These are phyloP conservation scores for Ariopsis seemanni DNA, from an alignment of 2,113 vertebrate genomes.

Conservation along the genomic window DNA sequence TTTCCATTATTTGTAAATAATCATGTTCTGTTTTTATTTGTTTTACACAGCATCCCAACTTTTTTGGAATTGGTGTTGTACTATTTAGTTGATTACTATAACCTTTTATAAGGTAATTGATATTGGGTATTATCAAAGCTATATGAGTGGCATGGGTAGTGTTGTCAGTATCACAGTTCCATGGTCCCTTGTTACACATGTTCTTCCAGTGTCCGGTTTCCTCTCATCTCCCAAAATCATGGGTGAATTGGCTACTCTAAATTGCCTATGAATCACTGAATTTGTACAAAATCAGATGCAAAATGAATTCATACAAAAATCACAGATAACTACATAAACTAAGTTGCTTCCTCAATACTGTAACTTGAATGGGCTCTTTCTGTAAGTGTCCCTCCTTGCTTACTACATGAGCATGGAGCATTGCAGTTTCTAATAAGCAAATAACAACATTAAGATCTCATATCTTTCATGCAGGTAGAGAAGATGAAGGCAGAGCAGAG, in stretches of 20 bases:
- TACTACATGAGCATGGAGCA: neutral
- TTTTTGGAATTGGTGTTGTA: no score
- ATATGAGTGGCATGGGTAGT: neutral
- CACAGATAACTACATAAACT: neutral
- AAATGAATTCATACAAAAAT: neutral
- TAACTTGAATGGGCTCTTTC: neutral
- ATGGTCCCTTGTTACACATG: neutral
- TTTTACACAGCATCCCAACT: no score
- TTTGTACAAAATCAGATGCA: neutral
- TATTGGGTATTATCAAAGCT: no score
- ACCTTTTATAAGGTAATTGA: no score
- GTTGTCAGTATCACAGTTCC: neutral
- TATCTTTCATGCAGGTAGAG: constrained; percentile 77
- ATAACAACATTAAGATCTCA: neutral
- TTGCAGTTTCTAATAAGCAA: neutral
- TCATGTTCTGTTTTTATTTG: no score
- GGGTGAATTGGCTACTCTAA: neutral
- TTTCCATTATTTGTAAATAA: no score
- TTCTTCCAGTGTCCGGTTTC: neutral
- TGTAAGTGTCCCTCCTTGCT: neutral
- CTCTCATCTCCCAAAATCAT: neutral
- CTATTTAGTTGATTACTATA: no score
- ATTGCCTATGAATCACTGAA: neutral
- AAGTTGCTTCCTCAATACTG: neutral
- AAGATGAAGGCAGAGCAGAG: constrained; percentile 87